Conservation (phyloP, 2,888 invertebrate species). For the Mesorhabditis sp. region DNA sequence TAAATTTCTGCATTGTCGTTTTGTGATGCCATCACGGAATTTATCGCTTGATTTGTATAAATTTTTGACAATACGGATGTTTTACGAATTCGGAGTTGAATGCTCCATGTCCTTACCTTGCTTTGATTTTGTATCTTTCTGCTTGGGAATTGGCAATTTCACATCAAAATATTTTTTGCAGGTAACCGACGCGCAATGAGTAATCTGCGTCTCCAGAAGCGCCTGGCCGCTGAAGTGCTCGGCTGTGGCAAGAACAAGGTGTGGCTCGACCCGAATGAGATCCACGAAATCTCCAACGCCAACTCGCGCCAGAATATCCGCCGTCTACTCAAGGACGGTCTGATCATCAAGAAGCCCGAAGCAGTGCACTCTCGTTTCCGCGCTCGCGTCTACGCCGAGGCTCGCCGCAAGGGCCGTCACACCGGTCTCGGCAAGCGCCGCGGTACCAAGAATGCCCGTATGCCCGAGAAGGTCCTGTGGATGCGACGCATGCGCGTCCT, state of each 20-base stretch:
- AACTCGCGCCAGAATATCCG: constrained; percentile 87
- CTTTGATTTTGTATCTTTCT: too few species aligned
- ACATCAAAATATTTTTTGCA: too few species aligned
- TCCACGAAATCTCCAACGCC: constrained; percentile 97
- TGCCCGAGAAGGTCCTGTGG: constrained; percentile 86
- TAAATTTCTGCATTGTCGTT: too few species aligned
- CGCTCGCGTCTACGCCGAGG: constrained; percentile 94
- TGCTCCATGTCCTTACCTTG: too few species aligned
- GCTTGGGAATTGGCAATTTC: too few species aligned
- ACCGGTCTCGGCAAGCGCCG: constrained; percentile 98
- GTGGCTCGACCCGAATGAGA: constrained; percentile 99
- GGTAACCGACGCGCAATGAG: constrained; percentile 17
- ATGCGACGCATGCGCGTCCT: constrained; percentile 95
- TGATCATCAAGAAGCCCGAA: constrained; percentile 98
- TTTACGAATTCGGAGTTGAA: too few species aligned
- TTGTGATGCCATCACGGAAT: too few species aligned
- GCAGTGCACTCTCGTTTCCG: constrained; percentile 97
- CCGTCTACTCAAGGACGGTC: constrained; percentile 97
- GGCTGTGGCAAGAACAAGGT: constrained; percentile 94
- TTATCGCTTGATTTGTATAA: too few species aligned
- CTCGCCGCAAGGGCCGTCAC: constrained; percentile 95
- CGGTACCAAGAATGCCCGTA: constrained; percentile 98
- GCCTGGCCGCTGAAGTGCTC: constrained; percentile 97
- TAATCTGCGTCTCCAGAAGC: constrained; percentile 92
- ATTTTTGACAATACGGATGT: too few species aligned